Evolutionary conservation across 2,113 vertebrate species (phyloP).

Genomic region (Peromyscus californicus): DNA sequence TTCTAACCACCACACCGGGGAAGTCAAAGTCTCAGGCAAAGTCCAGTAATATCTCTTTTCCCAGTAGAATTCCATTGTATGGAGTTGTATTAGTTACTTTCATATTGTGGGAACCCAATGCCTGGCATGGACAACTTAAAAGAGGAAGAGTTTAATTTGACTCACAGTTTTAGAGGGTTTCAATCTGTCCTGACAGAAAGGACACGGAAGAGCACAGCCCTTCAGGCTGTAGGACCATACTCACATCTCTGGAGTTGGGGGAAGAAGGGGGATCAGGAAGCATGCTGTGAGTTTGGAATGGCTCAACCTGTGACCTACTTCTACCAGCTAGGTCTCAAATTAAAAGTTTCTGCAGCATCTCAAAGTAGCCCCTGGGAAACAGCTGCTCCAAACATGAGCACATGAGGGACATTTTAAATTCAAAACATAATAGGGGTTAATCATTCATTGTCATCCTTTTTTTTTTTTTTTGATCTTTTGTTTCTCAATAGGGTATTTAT

Average conservation of each 20-base stretch:
- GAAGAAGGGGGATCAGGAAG: background rate
- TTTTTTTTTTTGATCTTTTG: background rate
- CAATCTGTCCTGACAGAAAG: background rate
- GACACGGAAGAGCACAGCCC: background rate
- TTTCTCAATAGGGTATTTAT: background rate
- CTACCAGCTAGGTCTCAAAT: background rate
- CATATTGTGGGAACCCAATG: too few species aligned
- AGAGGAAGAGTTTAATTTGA: background rate
- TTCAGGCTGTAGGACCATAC: rapidly evolving
- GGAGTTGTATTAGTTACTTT: background rate
- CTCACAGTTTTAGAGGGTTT: background rate
- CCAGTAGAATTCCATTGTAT: background rate
- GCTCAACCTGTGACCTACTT: background rate
- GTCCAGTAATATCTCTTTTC: background rate
- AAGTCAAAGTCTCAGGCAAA: background rate
- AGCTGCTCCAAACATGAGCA: background rate
- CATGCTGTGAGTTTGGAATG: background rate
- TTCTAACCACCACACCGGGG: background rate
- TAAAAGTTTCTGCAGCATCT: too few species aligned
- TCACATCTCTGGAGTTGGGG: too few species aligned
- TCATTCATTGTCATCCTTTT: background rate
- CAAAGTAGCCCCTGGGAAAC: background rate
- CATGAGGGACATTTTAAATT: background rate
- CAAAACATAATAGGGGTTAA: too few species aligned
- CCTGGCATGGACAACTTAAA: background rate